Evolutionary conservation across 2,113 vertebrate species (phyloP).

Genomic region (Centropus unirufus): DNA sequence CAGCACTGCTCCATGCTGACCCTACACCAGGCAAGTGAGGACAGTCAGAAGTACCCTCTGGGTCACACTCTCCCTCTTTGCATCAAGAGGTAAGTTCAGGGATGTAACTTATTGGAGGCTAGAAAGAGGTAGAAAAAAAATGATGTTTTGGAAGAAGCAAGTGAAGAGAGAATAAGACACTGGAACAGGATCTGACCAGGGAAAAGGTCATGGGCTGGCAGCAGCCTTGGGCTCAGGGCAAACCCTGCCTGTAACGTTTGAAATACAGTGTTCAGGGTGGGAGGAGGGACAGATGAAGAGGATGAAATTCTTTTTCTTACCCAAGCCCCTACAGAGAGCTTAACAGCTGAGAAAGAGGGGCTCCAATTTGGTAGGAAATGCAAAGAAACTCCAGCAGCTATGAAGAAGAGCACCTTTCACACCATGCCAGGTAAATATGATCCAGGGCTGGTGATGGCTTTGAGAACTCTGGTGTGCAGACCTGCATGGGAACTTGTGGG

Average conservation of each 20-base stretch:
- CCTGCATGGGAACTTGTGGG: neutral
- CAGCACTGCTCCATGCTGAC: neutral
- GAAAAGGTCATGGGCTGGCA: neutral
- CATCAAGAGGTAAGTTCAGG: neutral
- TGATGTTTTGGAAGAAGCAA: neutral
- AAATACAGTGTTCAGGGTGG: neutral
- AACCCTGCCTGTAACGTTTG: neutral
- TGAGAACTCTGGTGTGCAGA: neutral
- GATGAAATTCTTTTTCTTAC: neutral
- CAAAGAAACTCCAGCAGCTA: neutral
- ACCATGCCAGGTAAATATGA: neutral
- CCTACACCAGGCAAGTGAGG: neutral
- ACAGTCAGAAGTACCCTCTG: neutral
- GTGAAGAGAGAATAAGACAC: neutral
- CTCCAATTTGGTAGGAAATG: neutral
- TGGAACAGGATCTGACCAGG: neutral
- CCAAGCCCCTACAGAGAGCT: rapidly evolving
- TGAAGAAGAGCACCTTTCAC: neutral
- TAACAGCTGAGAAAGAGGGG: neutral
- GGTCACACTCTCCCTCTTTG: neutral
- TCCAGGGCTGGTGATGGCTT: neutral
- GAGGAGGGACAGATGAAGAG: neutral
- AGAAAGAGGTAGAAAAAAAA: neutral
- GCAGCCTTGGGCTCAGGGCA: neutral
- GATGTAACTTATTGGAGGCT: neutral